Evolutionary conservation across 1,140 invertebrate species (phyloP).

Genomic region (Spodoptera frugiperda): DNA sequence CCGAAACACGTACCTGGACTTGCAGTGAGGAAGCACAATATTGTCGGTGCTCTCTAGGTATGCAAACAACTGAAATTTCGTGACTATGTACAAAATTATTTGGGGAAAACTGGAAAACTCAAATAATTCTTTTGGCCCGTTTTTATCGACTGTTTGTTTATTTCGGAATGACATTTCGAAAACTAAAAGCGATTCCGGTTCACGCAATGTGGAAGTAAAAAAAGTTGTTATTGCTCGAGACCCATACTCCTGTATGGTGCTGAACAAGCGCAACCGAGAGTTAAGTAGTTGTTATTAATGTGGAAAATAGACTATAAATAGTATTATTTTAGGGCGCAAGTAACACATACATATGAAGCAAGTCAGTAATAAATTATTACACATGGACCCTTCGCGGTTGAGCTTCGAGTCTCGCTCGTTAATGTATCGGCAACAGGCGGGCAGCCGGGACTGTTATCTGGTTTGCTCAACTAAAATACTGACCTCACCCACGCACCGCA

Average conservation of each 20-base stretch:
- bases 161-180: conserved; percentile 8
- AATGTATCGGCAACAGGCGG: conserved; percentile 64
- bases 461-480: conserved; percentile 64
- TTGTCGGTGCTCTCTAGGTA: neutral
- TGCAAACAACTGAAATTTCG: conserved; percentile 17
- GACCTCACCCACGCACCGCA: conserved; percentile 44
- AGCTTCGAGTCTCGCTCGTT: conserved; percentile 67
- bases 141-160: neutral
- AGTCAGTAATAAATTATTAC: conserved; percentile 73
- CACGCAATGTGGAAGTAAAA: conserved; percentile 17
- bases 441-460: conserved; percentile 52
- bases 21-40: conserved; percentile 19
- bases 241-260: neutral
- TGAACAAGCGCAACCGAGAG: neutral
- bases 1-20: conserved; percentile 6
- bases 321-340: conserved; percentile 20
- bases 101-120: neutral
- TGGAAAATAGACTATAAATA: conserved; percentile 29
- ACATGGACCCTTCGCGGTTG: conserved; percentile 69
- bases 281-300: conserved; percentile 22
- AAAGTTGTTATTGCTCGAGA: neutral
- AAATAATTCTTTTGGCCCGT: conserved; percentile 16
- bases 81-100: neutral
- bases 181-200: neutral
- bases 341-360: conserved; percentile 51